Percentiles rank a stretch among this genome's conserved stretches.
Conservation (phyloP, 2,797 vertebrate genomes). For the Sarcophilus harrisii region DNA sequence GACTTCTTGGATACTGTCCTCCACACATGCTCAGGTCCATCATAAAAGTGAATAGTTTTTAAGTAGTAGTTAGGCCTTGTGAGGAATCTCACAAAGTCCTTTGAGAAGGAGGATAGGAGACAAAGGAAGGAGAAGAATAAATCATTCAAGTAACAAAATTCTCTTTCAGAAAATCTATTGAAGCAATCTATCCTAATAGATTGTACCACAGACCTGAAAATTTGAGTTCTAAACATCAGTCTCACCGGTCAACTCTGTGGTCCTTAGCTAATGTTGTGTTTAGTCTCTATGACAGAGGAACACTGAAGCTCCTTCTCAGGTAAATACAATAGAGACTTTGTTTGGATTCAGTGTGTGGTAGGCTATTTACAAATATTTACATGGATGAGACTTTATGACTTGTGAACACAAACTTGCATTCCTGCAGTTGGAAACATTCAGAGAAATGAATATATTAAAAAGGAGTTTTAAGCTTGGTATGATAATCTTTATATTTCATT, state of each 20-base stretch:
- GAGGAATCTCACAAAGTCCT: neutral
- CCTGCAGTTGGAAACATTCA: neutral
- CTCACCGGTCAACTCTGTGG: neutral
- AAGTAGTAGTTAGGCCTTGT: neutral
- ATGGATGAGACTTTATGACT: neutral
- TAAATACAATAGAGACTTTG: neutral
- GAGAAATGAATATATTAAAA: neutral
- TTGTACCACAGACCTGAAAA: neutral
- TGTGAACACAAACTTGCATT: neutral
- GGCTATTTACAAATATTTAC: neutral
- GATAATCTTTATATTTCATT: neutral
- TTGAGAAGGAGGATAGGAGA: neutral
- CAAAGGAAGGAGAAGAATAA: neutral
- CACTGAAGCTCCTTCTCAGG: neutral
- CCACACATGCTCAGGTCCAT: neutral
- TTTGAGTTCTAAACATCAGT: neutral
- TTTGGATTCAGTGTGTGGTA: neutral
- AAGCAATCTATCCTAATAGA: neutral
- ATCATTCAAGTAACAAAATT: neutral
- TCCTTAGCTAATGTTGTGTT: neutral
- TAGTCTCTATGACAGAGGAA: neutral
- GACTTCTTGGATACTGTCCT: slow-evolving; percentile 1
- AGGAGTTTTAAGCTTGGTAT: neutral
- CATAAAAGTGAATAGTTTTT: neutral
- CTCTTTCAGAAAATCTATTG: neutral